A percentile compares a stretch with the other conserved stretches of the same genome.
Conservation (phyloP, 1,140 invertebrate genomes). For the Drosophila ambigua region DNA sequence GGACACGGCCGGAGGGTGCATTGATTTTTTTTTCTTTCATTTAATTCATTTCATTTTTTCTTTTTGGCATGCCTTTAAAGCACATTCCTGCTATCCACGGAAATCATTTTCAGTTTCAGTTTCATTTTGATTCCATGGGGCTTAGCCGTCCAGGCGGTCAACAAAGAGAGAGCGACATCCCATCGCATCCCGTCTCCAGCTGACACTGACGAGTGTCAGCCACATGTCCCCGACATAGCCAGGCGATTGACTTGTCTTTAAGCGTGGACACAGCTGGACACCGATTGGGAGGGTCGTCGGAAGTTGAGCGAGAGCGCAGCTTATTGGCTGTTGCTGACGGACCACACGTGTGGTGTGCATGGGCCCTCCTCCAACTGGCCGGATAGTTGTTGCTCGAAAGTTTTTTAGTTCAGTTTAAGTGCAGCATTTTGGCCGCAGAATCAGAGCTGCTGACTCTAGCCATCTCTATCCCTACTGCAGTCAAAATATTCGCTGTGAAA, state of each 20-base stretch:
- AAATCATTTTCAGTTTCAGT: slow-evolving; percentile 51
- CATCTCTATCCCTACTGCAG: no score
- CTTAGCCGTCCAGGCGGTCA: neutral
- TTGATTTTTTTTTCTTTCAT: slow-evolving; percentile 58
- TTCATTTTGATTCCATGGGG: slow-evolving; percentile 44
- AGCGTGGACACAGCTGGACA: slow-evolving; percentile 52
- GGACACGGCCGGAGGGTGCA: slow-evolving; percentile 44
- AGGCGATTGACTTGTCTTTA: slow-evolving; percentile 41
- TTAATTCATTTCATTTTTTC: slow-evolving; percentile 8
- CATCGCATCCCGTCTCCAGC: slow-evolving; percentile 33
- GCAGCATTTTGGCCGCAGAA: neutral
- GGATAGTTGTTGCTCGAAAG: slow-evolving; percentile 39
- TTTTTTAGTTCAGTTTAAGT: slow-evolving; percentile 23
- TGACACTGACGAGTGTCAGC: slow-evolving; percentile 52
- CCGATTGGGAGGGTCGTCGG: slow-evolving; percentile 33
- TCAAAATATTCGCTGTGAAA: no score
- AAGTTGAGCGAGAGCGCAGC: slow-evolving; percentile 9
- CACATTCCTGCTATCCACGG: slow-evolving; percentile 52
- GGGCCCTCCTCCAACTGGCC: neutral
- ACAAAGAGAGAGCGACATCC: neutral
- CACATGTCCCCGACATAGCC: slow-evolving; percentile 48
- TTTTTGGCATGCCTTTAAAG: slow-evolving; percentile 60
- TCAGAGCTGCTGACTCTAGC: no score
- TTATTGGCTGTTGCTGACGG: slow-evolving; percentile 28
- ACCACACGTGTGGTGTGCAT: slow-evolving; percentile 23